Percentiles rank a stretch among this genome's conserved stretches.
These are phyloP conservation scores for Lophura swinhoii DNA, from an alignment of 2,797 vertebrate species.

Conservation along the genomic window DNA sequence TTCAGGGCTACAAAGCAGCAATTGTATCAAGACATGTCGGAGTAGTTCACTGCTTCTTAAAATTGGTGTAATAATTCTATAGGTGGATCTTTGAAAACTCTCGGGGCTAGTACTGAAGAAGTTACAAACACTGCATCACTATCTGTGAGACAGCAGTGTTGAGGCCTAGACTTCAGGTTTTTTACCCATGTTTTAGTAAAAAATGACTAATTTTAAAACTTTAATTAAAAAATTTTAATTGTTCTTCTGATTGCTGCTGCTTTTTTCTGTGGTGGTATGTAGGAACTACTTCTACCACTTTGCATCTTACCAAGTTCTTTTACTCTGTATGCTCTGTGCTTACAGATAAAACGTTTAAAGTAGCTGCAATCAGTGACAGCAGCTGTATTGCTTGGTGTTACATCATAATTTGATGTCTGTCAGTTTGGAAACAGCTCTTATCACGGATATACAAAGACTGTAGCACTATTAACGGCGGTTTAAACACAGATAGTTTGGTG, in stretches of 20 bases:
- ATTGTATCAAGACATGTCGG: background rate
- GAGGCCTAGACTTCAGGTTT: background rate
- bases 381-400: background rate
- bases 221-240: background rate
- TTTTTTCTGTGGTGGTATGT: background rate
- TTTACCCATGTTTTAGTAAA: background rate
- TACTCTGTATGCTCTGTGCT: background rate
- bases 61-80: background rate
- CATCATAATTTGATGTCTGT: background rate
- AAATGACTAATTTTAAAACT: background rate
- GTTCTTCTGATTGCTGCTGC: background rate
- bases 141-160: background rate
- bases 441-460: background rate
- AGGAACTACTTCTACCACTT: background rate
- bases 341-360: background rate
- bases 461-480: background rate
- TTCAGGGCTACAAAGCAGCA: background rate
- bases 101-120: background rate
- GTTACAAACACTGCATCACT: rapidly evolving
- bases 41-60: background rate
- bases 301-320: background rate
- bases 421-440: background rate
- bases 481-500: background rate
- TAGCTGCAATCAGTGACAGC: background rate
- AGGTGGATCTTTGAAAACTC: background rate